These are phyloP conservation scores for Cyphomyrmex costatus DNA, from an alignment of 1,140 invertebrate species.

Conservation along the genomic window DNA sequence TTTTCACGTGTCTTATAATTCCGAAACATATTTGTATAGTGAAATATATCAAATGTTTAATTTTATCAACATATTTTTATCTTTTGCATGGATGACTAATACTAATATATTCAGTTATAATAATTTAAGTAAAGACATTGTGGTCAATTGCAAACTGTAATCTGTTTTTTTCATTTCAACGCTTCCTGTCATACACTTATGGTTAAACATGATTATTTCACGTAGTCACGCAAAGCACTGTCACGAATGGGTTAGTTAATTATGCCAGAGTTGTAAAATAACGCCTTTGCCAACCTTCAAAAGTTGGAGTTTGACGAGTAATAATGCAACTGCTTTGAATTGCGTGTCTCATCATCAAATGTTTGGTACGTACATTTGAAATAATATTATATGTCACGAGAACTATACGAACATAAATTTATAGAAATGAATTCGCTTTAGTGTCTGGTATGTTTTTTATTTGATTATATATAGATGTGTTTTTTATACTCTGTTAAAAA, in stretches of 20 bases:
- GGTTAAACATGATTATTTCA: neutral
- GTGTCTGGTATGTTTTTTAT: neutral
- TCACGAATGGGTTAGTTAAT: neutral
- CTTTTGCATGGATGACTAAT: neutral
- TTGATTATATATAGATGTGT: neutral
- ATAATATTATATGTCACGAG: neutral
- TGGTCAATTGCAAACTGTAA: conserved; percentile 22
- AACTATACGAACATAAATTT: neutral
- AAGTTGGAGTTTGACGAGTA: conserved; percentile 22
- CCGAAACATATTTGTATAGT: conserved; percentile 40
- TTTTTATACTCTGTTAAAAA: neutral
- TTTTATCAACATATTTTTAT: neutral
- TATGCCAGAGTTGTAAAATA: neutral
- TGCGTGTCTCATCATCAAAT: conserved; percentile 6
- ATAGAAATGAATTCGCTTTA: neutral
- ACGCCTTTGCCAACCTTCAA: neutral
- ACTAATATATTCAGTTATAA: neutral
- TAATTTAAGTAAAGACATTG: neutral
- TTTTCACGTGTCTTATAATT: conserved; percentile 67
- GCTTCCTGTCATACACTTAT: neutral
- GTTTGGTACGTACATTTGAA: neutral
- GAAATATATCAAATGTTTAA: neutral
- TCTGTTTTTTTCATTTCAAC: neutral
- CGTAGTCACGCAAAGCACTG: neutral
- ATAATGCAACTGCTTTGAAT: neutral